Base-by-base conservation (phyloP, 2,888 invertebrate genomes). In the Eilema sororculum region DNA sequence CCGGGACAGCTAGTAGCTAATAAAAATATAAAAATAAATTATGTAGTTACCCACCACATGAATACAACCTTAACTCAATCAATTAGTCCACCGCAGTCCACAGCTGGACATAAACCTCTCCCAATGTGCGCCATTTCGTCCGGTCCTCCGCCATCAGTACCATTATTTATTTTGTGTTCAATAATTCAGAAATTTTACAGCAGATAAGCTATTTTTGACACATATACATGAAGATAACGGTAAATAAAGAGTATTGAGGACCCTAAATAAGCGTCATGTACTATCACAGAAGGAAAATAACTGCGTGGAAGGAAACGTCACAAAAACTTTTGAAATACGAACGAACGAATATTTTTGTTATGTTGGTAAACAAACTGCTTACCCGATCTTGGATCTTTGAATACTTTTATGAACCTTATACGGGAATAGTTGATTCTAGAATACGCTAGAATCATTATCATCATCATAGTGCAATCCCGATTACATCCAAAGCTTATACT, bases 271-370 rank as follows among this genome's bases (percentile, higher is more conserved):
- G n/a, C n/a, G n/a, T n/a, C n/a, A 52, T 52, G 5, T 52, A 52
- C n/a, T 52, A 52, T n/a, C n/a, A n/a, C 52, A 52, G 52, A 52
- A 52, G 52, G n/a, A 52, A 52, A 52, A 52, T 52, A 52, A 52
- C 20, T 52, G 52, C 52, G 52, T 52, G n/a, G 58, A 58, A 58
- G 25, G 24, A 58, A 25, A 25, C 24, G 12, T 5, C 16, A 16
- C 25, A 25, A 25, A 52, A 52, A 52, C 52, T 52, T 52, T 52
- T 52, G 52, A 52, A 52, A 52, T 52, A n/a, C 52, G 52, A 52
- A 52, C n/a, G 52, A 20, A n/a, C n/a, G n/a, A n/a, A 46, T 46
- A n/a, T 52, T 52, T 52, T 52, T 52, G 46, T 52, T n/a, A 46
- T 46, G 52, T 52, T 52, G 52, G 52, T n/a, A 0, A n/a, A n/a